A percentile compares a stretch with the other conserved stretches of the same genome.
These are phyloP conservation scores for Tonatia bakeri DNA, from an alignment of 2,113 vertebrate species.

Conservation along the genomic window DNA sequence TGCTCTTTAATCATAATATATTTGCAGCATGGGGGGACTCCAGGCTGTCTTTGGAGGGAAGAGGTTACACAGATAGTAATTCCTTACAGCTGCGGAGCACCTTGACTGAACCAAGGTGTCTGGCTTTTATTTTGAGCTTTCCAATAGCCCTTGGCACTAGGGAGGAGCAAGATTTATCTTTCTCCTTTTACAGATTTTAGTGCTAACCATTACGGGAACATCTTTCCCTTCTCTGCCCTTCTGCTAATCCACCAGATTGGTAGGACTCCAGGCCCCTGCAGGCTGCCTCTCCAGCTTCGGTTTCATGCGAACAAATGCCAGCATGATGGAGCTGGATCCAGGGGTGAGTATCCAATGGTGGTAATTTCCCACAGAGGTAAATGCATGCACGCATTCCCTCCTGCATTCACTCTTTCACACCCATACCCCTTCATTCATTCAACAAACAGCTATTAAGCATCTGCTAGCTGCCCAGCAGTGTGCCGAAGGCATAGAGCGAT, in stretches of 20 bases:
- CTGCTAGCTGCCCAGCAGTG: no score
- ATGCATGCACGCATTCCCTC: background rate
- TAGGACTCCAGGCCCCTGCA: background rate
- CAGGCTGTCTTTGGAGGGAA: background rate
- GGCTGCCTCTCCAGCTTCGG: fast-evolving
- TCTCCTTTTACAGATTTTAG: background rate
- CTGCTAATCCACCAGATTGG: background rate
- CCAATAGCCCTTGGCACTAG: background rate
- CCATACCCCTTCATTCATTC: background rate
- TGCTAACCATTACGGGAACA: fast-evolving
- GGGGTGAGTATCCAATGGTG: background rate
- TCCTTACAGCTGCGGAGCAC: background rate
- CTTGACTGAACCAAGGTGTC: background rate
- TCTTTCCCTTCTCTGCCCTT: background rate
- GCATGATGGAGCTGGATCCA: background rate
- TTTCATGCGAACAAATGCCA: background rate
- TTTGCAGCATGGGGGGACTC: background rate
- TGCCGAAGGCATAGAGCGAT: background rate
- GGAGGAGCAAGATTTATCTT: background rate
- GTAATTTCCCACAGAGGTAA: background rate
- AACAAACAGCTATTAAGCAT: background rate
- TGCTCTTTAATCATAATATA: background rate
- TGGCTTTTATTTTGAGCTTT: background rate
- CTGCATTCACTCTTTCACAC: background rate
- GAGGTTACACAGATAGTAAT: background rate